Base-by-base conservation (phyloP, 1,140 invertebrate species). In the Chrysomallon squamiferum region DNA sequence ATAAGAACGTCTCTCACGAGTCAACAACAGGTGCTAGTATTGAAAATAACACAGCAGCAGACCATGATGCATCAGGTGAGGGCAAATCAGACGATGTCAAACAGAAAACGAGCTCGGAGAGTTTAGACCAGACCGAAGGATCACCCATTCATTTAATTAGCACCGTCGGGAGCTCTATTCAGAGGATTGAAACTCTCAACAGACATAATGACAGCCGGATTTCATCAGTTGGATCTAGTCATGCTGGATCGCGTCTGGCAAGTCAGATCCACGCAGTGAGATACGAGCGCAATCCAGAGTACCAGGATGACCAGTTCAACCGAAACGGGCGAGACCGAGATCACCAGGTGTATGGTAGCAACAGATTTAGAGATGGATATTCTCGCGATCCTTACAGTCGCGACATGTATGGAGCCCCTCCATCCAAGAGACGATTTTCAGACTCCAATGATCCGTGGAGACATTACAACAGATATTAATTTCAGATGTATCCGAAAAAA, bases 351-450 rank as follows among this genome's bases (percentile, higher is more conserved):
- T 30, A 15, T 30, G 18, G 25, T 15, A 38, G 29, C 15, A 2
- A 18, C 22, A 30, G 29, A 43, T 52, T 35, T 29, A 59, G 52
- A 45, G 65, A 54, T 30, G 56, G 56, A 0, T 66, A 62, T 43
- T 38, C 52, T 59, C 38, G 45, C 7, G 38, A 59, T 38, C 43
- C 47, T 22, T 43, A 59, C 32, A 41, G 29, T 47, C 50, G 41
- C 49, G 63, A 71, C 29, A 43, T 56, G 43, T 71, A 65, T 38
- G 65, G 69, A 30, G 59, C 32, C 13, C 56, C 69, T 30, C 64
- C 69, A 15, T 15, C 50, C 20, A 71, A 65, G 25, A 67, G 69
- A 60, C 65, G 60, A 5, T 71, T 63, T 50, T 35, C 35, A 52
- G 61, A 54, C 20, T 27, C 45, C 47, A 33, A 50, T 54, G 45